Evolutionary conservation across 2,888 invertebrate genomes (phyloP).

Genomic region (Polydrusus pterygomalis): DNA sequence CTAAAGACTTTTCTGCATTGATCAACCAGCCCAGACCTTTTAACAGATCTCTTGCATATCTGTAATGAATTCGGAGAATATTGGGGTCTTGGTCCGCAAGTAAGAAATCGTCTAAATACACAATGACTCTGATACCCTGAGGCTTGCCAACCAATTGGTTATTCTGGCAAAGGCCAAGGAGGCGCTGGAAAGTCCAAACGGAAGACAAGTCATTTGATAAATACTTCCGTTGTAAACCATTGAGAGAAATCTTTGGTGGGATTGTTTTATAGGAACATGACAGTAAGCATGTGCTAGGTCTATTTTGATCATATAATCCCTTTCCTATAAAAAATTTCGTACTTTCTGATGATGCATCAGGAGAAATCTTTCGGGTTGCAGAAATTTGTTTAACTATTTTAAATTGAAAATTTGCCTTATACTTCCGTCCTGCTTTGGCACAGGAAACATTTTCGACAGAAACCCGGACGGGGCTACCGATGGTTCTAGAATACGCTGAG

Average conservation of each 20-base stretch:
- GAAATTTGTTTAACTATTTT: too few relatives aligned
- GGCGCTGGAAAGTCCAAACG: conserved; percentile 54
- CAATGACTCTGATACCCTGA: conserved; percentile 49
- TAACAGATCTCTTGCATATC: conserved; percentile 29
- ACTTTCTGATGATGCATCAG: too few relatives aligned
- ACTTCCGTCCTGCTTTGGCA: too few relatives aligned
- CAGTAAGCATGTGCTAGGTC: too few relatives aligned
- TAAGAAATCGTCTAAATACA: conserved; percentile 56
- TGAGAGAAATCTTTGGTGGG: conserved; percentile 50
- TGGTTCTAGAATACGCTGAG: too few relatives aligned
- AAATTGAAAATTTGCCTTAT: too few relatives aligned
- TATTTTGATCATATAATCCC: too few relatives aligned
- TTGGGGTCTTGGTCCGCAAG: conserved; percentile 39
- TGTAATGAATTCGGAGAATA: conserved; percentile 17
- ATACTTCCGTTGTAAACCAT: conserved; percentile 39
- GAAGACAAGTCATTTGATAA: conserved; percentile 55
- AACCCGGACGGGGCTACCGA: too few relatives aligned
- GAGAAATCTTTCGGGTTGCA: too few relatives aligned
- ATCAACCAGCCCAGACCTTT: conserved; percentile 50
- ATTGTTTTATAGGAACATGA: too few relatives aligned
- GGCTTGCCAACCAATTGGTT: conserved; percentile 50
- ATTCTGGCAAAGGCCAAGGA: conserved; percentile 47
- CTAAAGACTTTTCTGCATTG: conserved; percentile 26
- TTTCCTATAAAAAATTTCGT: too few relatives aligned
- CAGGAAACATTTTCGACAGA: too few relatives aligned